Conservation (phyloP, 2,888 invertebrate genomes). For the Drosophila yooni region DNA sequence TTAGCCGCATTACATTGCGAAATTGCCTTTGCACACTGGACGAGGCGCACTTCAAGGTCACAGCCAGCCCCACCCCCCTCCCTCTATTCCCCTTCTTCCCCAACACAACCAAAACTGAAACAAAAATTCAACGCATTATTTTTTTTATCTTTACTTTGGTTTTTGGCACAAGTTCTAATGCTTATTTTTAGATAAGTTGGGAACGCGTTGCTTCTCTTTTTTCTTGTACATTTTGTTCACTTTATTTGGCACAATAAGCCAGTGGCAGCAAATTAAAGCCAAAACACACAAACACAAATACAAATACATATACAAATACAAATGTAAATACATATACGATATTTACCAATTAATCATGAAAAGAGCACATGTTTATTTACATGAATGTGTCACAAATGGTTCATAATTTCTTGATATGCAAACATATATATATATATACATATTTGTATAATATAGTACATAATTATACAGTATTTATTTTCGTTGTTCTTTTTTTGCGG, state of each 20-base stretch:
- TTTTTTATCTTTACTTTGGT: slow-evolving; percentile 34
- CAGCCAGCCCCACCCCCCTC: slow-evolving; percentile 1
- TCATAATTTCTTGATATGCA: slow-evolving; percentile 18
- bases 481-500: slow-evolving; percentile 16
- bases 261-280: slow-evolving; percentile 27
- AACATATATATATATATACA: slow-evolving; percentile 13
- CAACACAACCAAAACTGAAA: slow-evolving; percentile 3
- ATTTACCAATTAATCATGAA: slow-evolving; percentile 54
- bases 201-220: slow-evolving; percentile 29
- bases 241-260: slow-evolving; percentile 58
- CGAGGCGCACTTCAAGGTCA: slow-evolving; percentile 63
- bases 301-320: not conserved
- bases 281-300: not conserved
- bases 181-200: slow-evolving; percentile 72
- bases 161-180: slow-evolving; percentile 76
- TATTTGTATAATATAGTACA: slow-evolving; percentile 16
- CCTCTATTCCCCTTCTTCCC: rapidly evolving
- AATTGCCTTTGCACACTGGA: slow-evolving; percentile 36
- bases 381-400: slow-evolving; percentile 27
- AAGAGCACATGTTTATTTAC: not conserved
- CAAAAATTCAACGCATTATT: slow-evolving; percentile 19
- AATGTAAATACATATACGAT: slow-evolving; percentile 15
- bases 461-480: slow-evolving; percentile 20
- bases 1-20: slow-evolving; percentile 17
- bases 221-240: not conserved